These are phyloP conservation scores for Diadumene lineata DNA, from an alignment of 92 coral and sea anemone genomes.

Conservation along the genomic window DNA sequence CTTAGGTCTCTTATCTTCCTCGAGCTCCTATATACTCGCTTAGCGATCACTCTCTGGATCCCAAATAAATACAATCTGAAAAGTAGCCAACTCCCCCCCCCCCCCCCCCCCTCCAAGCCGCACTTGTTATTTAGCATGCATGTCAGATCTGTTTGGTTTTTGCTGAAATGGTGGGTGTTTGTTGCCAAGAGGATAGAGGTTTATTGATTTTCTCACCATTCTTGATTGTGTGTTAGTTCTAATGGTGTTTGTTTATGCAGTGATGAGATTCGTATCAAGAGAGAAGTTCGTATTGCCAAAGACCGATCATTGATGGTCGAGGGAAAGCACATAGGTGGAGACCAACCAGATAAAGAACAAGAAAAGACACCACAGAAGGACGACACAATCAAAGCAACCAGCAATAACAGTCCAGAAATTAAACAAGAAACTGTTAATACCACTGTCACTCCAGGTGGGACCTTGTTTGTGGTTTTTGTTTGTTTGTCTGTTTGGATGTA, in stretches of 20 bases:
- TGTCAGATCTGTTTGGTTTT: too few species aligned
- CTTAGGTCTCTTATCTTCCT: not conserved
- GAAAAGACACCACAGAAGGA: conserved; percentile 26
- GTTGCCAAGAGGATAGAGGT: too few species aligned
- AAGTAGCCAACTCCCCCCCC: too few species aligned
- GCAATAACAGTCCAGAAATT: not conserved
- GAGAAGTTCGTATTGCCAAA: conserved; percentile 74
- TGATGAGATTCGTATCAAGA: conserved; percentile 58
- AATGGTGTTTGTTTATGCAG: conserved; percentile 38
- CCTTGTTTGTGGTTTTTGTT: not conserved
- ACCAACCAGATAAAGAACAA: conserved; percentile 35
- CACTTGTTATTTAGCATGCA: too few species aligned
- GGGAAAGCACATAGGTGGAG: conserved; percentile 71
- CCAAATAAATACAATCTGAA: too few species aligned
- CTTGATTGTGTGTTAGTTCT: too few species aligned
- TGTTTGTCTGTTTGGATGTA: too few species aligned
- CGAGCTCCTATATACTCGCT: too few species aligned
- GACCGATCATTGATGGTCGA: conserved; percentile 74
- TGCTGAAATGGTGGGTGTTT: too few species aligned
- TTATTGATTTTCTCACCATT: too few species aligned
- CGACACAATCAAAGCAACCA: not conserved
- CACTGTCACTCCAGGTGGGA: not conserved
- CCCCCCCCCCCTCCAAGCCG: too few species aligned
- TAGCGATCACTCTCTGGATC: too few species aligned
- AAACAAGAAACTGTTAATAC: not conserved